Conservation (phyloP, 2,888 invertebrate species). For the Sepioteuthis lessoniana region DNA sequence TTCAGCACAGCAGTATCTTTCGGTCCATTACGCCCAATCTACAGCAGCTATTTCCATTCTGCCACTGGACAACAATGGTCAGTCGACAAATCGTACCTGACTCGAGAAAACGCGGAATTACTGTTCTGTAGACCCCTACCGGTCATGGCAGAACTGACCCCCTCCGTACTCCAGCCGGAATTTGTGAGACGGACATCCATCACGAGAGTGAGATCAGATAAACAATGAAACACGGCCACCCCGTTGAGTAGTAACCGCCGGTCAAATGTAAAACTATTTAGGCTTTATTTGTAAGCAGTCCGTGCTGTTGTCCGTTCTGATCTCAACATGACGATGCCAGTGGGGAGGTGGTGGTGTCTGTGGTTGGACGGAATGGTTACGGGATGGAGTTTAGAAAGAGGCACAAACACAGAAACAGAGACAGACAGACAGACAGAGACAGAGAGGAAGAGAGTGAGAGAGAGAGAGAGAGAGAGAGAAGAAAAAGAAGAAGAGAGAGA, state of each 20-base stretch:
- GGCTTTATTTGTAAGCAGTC: not conserved
- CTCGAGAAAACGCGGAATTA: not conserved
- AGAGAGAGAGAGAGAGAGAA: no score
- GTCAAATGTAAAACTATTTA: conserved; percentile 12
- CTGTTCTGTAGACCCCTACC: not conserved
- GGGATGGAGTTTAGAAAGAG: not conserved
- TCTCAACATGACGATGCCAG: not conserved
- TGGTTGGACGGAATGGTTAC: not conserved
- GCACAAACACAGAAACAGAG: no score
- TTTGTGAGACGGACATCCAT: not conserved
- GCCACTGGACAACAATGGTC: conserved; percentile 12
- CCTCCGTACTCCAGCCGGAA: not conserved
- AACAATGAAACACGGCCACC: not conserved
- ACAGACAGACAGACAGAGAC: no score
- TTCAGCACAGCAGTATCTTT: no score
- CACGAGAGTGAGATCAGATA: not conserved
- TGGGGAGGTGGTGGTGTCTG: not conserved
- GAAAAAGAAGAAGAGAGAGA: no score
- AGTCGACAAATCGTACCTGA: not conserved
- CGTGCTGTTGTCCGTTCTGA: not conserved
- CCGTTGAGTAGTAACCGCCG: not conserved
- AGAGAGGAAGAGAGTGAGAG: no score
- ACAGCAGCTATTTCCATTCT: not conserved
- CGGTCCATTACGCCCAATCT: not conserved
- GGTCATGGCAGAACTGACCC: not conserved